A percentile compares a stretch with the other conserved stretches of the same genome.
Conservation (phyloP, 2,113 vertebrate species). For the Vombatus ursinus region DNA sequence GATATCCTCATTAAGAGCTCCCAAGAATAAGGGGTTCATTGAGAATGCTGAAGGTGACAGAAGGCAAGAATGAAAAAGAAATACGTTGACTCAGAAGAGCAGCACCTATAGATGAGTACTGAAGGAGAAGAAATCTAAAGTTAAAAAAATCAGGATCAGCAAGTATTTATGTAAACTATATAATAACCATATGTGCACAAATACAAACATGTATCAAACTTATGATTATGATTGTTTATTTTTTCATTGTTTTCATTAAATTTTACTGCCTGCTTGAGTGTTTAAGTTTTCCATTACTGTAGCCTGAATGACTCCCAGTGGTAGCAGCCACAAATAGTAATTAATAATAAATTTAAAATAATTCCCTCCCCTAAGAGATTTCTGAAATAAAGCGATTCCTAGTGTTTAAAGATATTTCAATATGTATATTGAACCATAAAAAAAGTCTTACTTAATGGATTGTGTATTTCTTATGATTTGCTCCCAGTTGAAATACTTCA, state of each 20-base stretch:
- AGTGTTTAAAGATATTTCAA: slow-evolving; percentile 52
- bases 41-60: not conserved
- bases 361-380: slow-evolving; percentile 15
- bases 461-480: not conserved
- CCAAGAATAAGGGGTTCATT: not conserved
- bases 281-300: slow-evolving; percentile 33
- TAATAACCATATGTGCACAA: not conserved
- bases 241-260: not conserved
- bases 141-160: not conserved
- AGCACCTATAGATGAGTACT: not conserved
- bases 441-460: slow-evolving; percentile 47
- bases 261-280: not conserved
- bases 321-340: slow-evolving; percentile 9
- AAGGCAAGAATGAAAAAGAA: not conserved
- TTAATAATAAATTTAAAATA: slow-evolving; percentile 45
- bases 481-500: not conserved
- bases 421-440: slow-evolving; percentile 9
- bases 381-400: slow-evolving; percentile 30
- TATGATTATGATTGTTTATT: not conserved
- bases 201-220: not conserved
- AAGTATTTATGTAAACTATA: not conserved
- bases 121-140: not conserved
- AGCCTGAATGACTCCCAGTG: slow-evolving; percentile 12
- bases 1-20: not conserved
- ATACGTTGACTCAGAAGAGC: not conserved